Base-by-base conservation (phyloP, 2,888 invertebrate genomes). In the Ypsolopha sequella region DNA sequence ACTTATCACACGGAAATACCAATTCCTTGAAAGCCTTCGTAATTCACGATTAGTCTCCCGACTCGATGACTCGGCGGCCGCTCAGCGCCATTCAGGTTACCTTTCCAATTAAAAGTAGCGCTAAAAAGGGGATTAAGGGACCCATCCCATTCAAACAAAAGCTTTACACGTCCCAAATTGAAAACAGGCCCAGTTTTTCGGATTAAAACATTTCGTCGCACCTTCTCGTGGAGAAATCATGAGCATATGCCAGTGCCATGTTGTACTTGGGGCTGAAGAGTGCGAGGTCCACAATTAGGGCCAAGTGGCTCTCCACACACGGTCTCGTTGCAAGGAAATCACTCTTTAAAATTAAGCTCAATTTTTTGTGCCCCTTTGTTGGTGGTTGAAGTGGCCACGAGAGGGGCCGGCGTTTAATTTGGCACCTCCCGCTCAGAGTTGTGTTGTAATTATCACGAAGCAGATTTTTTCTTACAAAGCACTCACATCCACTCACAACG, bases 261-360 rank as follows among this genome's bases (percentile, higher is more conserved):
- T 50, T 51, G 54, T 24, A 24, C 24, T 46, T 43, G 46, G 52
- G 49, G 43, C 49, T 36, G 35, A 38, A 48, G 48, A 39, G 49
- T 47, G 47, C 36, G 36, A 43, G 71, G 70, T 67, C 74, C 73
- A 75, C 81, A 81, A 81, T 80, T 79, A 78, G 67, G 69, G 72
- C 55, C 66, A 58, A 80, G 80, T 60, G 66, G 66, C 68, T 57
- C 71, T 76, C 68, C 51, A 63, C 63, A 65, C 72, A 70, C 71
- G 73, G 70, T 75, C 58, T 2, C 67, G 56, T 66, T 65, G 65
- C 68, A 70, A 72, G 72, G 67, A 73, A 73, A 72, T 74, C 70
- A 66, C 67, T 66, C 67, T 47, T 77, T 71, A 60, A 70, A 74
- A 73, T 76, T 75, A 70, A 73, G 74, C 70, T 70, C 70, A 64